A percentile compares a stretch with the other conserved stretches of the same genome.
These are phyloP conservation scores for Hippocampus abdominalis DNA, from an alignment of 2,113 vertebrate species.

Conservation along the genomic window DNA sequence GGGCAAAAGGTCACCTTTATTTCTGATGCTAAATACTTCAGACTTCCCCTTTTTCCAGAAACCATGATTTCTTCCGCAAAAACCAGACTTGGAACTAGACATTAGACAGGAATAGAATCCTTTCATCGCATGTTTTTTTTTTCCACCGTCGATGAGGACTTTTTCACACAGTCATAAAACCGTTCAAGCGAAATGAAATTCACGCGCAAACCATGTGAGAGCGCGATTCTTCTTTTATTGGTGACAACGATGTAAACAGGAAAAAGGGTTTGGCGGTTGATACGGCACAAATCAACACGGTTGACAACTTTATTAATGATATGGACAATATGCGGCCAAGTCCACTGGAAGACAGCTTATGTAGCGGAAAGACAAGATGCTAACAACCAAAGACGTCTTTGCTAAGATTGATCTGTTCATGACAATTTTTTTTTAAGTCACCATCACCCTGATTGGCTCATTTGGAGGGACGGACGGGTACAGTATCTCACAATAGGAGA, in stretches of 20 bases:
- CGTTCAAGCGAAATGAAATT: neutral
- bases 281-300: neutral
- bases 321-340: neutral
- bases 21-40: slow-evolving; percentile 4
- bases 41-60: neutral
- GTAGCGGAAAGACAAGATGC: neutral
- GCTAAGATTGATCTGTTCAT: too few species aligned
- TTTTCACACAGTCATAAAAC: neutral
- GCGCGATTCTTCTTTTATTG: too few species aligned
- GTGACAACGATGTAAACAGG: too few species aligned
- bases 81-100: neutral
- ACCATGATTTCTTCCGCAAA: neutral
- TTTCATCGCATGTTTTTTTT: neutral
- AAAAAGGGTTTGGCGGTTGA: neutral
- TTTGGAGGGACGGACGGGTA: too few species aligned
- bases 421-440: too few species aligned
- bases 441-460: too few species aligned
- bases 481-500: too few species aligned
- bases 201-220: neutral
- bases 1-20: slow-evolving; percentile 27
- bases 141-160: neutral
- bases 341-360: neutral
- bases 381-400: too few species aligned
- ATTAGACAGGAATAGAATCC: neutral
- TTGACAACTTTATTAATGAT: neutral